These are phyloP conservation scores for Probosciger aterrimus DNA, from an alignment of 2,113 vertebrate species.

Conservation along the genomic window DNA sequence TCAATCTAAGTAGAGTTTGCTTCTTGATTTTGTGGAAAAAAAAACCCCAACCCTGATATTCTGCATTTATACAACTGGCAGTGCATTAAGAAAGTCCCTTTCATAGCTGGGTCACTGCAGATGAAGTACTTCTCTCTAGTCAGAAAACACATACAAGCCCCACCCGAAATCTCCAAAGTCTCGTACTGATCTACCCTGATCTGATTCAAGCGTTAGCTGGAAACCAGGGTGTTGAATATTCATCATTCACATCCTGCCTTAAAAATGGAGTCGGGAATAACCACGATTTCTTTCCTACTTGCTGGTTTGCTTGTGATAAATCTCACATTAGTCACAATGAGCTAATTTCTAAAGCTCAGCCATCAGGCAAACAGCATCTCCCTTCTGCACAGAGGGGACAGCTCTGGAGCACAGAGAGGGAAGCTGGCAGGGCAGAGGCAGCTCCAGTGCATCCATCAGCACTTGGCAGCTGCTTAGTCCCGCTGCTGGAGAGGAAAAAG, in stretches of 20 bases:
- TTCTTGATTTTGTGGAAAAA: conserved; percentile 30
- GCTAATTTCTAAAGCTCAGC: not conserved
- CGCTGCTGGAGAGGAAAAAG: fast-evolving
- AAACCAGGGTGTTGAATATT: not conserved
- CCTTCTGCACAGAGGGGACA: not conserved
- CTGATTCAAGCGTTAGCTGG: not conserved
- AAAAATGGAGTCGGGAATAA: not conserved
- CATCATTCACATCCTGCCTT: not conserved
- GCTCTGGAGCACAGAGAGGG: not conserved
- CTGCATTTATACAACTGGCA: not conserved
- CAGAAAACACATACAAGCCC: not conserved
- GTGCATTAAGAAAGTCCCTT: not conserved
- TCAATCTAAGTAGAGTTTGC: conserved; percentile 45
- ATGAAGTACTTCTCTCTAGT: not conserved
- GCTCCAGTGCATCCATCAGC: fast-evolving
- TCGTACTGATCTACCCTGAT: not conserved
- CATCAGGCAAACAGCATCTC: not conserved
- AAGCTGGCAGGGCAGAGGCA: not conserved
- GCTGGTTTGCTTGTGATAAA: not conserved
- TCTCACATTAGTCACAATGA: not conserved
- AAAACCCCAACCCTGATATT: not conserved
- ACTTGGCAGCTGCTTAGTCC: not conserved
- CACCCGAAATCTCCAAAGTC: not conserved
- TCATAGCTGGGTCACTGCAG: not conserved
- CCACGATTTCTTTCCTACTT: not conserved